Base-by-base conservation (phyloP, 2,888 invertebrate species). In the Torymus tubicola region DNA sequence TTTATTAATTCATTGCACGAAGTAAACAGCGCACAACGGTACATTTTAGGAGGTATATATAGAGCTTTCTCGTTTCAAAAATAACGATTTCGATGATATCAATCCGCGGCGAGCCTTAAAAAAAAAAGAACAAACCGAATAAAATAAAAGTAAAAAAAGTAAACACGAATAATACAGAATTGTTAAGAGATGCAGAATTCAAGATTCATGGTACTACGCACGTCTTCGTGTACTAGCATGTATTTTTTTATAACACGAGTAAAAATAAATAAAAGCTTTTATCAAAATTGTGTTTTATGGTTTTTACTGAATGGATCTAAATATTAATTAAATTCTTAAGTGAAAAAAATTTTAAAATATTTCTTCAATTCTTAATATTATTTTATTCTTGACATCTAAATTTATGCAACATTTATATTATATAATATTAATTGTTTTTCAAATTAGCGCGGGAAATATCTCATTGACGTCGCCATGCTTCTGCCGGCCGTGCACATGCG, bases 201-300 rank as follows among this genome's bases (percentile, higher is more conserved):
- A 81, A 81, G 81, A 77, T 84, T 80, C 82, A 84, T 78, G 83
- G 82, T 83, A 85, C 85, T 84, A 87, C 85, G 85, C 81, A 84
- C 84, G 84, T 84, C 86, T 87, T 80, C 81, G 83, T 87, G 87
- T 86, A 89, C 85, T 85, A 84, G 88, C 88, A 89, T 89, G 89
- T 89, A 89, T 89, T 89, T 89, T 89, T 89, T 89, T 89, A 89
- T 89, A 86, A 87, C 87, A 86, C 87, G 85, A 86, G 87, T 87
- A 87, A 81, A 84, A 88, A 88, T 87, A 87, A 88, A 89, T 87
- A 86, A 86, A 87, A 87, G 87, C 87, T 87, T 87, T 86, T 87
- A 87, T 71, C 83, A 86, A 78, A 81, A 83, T 63, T 53, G 21
- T 52, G 21, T 16, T 55, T 8, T 5, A 64, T n/a, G 4, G 14